Conservation (phyloP, 2,888 invertebrate genomes). For the Rhagonycha lutea region DNA sequence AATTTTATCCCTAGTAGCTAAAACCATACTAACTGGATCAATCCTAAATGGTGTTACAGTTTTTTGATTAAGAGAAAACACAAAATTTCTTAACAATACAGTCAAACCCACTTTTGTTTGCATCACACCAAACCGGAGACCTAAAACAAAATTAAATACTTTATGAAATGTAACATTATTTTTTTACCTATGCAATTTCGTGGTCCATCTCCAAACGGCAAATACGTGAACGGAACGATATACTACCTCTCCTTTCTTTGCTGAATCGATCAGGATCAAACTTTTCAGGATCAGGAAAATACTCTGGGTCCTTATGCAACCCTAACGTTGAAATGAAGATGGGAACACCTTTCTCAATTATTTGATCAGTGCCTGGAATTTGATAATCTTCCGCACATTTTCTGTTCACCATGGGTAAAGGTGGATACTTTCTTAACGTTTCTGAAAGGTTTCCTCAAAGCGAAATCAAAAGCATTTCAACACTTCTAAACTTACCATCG, state of each 20-base stretch:
- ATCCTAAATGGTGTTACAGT: conserved; percentile 53
- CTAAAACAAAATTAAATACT: conserved; percentile 39
- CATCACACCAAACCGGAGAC: conserved; percentile 58
- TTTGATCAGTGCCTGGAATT: conserved; percentile 12
- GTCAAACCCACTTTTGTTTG: conserved; percentile 57
- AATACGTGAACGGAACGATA: conserved; percentile 60
- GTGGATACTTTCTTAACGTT: conserved; percentile 26
- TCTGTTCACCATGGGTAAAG: conserved; percentile 11
- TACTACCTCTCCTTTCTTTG: conserved; percentile 53
- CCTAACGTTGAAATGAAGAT: conserved; percentile 13
- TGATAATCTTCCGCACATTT: conserved; percentile 8
- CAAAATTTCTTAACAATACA: conserved; percentile 54
- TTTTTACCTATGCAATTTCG: conserved; percentile 60
- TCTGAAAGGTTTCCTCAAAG: conserved; percentile 37
- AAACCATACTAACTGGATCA: conserved; percentile 52
- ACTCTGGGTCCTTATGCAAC: conserved; percentile 14
- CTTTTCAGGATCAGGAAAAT: conserved; percentile 21
- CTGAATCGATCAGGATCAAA: conserved; percentile 22
- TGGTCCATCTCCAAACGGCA: conserved; percentile 64
- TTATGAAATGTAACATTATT: background rate
- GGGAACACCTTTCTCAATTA: conserved; percentile 8
- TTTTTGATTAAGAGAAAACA: conserved; percentile 51
- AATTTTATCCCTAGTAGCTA: conserved; percentile 54
- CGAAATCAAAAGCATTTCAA: background rate
- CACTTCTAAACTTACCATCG: conserved; percentile 16